Evolutionary conservation across 1,140 invertebrate species (phyloP).

Genomic region (Sycobia sp.): DNA sequence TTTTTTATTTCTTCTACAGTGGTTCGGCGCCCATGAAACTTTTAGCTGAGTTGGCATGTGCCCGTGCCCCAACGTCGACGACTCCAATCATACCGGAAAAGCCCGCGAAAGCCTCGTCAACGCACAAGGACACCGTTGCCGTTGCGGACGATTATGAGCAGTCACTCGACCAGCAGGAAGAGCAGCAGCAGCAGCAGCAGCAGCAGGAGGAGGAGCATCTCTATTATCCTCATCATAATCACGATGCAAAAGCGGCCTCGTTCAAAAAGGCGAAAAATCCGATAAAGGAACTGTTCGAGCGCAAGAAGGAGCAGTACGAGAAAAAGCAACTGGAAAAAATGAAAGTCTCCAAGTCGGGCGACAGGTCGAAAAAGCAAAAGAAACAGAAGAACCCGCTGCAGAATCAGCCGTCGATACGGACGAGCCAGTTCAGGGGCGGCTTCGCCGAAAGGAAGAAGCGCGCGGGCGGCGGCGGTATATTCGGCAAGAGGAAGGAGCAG

Average conservation of each 20-base stretch:
- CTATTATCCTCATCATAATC: too few relatives aligned
- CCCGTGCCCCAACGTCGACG: slow-evolving; percentile 52
- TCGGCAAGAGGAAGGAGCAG: slow-evolving; percentile 40
- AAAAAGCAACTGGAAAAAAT: slow-evolving; percentile 43
- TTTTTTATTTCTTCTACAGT: background rate
- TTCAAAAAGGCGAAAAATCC: slow-evolving; percentile 53
- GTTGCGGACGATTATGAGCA: slow-evolving; percentile 12
- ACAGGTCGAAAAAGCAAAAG: slow-evolving; percentile 47
- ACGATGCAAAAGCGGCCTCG: slow-evolving; percentile 32
- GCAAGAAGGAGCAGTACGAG: slow-evolving; percentile 56
- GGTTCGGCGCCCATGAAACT: slow-evolving; percentile 58
- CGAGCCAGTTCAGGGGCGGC: slow-evolving; percentile 44
- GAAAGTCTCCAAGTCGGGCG: background rate
- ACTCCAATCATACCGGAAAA: slow-evolving; percentile 18
- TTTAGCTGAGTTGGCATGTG: slow-evolving; percentile 58
- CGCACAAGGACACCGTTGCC: slow-evolving; percentile 23
- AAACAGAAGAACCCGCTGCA: slow-evolving; percentile 32
- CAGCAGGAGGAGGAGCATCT: background rate
- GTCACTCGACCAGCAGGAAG: too few relatives aligned
- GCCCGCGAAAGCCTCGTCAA: slow-evolving; percentile 15
- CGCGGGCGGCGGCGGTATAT: slow-evolving; percentile 39
- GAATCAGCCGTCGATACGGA: slow-evolving; percentile 53
- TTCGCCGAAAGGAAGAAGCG: slow-evolving; percentile 53
- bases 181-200: background rate
- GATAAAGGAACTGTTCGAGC: slow-evolving; percentile 58